Conservation (phyloP, 2,797 vertebrate genomes). For the Steatocranus sp. region DNA sequence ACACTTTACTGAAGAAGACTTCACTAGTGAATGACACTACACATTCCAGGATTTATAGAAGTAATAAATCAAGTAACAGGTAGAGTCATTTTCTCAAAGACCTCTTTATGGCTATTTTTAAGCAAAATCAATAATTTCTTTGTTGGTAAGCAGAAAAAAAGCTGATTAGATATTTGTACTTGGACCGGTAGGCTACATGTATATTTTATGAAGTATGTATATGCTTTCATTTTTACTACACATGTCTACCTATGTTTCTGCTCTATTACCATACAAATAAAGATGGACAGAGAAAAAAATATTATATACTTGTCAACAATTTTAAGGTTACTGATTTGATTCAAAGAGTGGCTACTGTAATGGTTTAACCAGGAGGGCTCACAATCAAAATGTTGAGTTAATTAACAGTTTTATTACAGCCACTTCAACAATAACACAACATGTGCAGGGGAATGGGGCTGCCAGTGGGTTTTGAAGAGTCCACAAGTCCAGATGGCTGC, state of each 20-base stretch:
- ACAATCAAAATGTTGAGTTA: not conserved
- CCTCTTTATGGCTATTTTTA: not conserved
- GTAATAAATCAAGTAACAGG: not conserved
- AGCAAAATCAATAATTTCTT: not conserved
- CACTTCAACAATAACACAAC: not conserved
- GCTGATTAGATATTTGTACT: not conserved
- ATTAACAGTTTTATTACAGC: not conserved
- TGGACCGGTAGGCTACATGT: not conserved
- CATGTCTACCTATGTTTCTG: not conserved
- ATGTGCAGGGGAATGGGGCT: not conserved
- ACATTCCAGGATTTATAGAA: not conserved
- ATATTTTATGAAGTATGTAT: not conserved
- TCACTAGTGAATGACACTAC: not conserved
- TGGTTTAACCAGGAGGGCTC: not conserved
- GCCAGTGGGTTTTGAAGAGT: not conserved
- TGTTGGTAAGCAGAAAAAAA: not conserved
- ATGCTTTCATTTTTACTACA: not conserved
- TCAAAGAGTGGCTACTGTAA: not conserved
- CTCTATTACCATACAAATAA: not conserved
- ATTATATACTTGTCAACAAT: not conserved
- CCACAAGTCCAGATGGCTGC: not conserved
- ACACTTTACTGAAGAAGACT: not conserved
- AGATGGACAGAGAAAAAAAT: not conserved
- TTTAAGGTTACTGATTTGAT: not conserved
- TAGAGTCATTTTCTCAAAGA: not conserved